A percentile compares a stretch with the other conserved stretches of the same genome.
Evolutionary conservation across 1,140 invertebrate genomes (phyloP).

Genomic region (Trissolcus basalis): DNA sequence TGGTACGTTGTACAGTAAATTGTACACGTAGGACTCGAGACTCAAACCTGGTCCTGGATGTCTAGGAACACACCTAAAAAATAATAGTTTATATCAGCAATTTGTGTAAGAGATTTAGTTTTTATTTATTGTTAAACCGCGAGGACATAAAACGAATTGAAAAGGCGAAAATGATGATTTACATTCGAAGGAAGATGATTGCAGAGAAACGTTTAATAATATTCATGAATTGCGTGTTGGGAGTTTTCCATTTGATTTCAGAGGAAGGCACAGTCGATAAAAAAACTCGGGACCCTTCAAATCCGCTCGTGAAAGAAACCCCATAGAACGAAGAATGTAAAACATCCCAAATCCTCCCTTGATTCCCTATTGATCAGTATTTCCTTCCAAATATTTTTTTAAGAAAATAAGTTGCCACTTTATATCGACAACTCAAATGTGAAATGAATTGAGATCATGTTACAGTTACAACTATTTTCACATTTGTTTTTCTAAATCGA

Average conservation of each 20-base stretch:
- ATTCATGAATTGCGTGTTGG: background rate
- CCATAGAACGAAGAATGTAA: slow-evolving; percentile 5
- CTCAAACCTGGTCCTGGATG: slow-evolving; percentile 84
- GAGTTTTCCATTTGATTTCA: slow-evolving; percentile 4
- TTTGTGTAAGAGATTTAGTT: too few species aligned
- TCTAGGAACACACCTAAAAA: slow-evolving; percentile 82
- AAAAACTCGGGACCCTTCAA: slow-evolving; percentile 1
- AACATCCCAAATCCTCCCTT: background rate
- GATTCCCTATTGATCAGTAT: too few species aligned
- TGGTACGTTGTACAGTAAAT: slow-evolving; percentile 95
- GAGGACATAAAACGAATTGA: too few species aligned
- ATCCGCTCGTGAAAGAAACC: background rate
- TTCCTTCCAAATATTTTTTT: too few species aligned
- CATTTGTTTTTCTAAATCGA: too few species aligned
- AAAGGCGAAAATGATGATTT: too few species aligned
- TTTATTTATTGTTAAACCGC: too few species aligned
- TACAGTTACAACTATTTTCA: too few species aligned
- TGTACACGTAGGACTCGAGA: slow-evolving; percentile 96
- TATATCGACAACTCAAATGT: too few species aligned
- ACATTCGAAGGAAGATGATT: too few species aligned
- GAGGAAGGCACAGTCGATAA: slow-evolving; percentile 1
- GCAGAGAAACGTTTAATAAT: slow-evolving; percentile 3
- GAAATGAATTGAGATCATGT: too few species aligned
- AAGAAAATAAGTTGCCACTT: too few species aligned
- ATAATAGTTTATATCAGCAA: background rate